Conservation (phyloP, 1,140 invertebrate genomes). For the Asobara japonica region DNA sequence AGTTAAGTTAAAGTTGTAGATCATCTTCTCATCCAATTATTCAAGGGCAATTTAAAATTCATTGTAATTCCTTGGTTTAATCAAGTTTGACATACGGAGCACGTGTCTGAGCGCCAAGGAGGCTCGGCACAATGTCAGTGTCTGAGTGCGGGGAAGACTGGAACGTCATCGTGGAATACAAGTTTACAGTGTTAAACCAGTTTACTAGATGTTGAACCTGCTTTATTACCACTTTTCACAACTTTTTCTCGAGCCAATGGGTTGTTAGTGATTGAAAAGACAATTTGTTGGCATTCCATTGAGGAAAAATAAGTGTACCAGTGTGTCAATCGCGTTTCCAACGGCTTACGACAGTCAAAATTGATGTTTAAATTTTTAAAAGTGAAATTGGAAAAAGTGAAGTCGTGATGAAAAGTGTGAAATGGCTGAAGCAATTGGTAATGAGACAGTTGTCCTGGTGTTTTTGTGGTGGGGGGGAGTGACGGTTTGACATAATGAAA, state of each 20-base stretch:
- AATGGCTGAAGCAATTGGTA: too few relatives aligned
- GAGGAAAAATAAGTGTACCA: conserved; percentile 12
- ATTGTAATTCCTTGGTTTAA: background rate
- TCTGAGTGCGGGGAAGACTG: background rate
- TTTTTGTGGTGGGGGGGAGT: background rate
- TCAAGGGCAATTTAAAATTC: background rate
- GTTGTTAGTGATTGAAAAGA: background rate
- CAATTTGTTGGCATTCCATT: background rate
- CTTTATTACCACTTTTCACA: background rate
- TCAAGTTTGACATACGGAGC: background rate
- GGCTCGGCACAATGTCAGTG: background rate
- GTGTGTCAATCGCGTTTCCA: background rate
- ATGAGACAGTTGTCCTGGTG: background rate
- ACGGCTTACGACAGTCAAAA: background rate
- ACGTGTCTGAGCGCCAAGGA: background rate
- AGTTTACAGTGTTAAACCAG: background rate
- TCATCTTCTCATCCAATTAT: background rate
- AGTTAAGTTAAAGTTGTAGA: background rate
- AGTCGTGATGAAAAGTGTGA: background rate
- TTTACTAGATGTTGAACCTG: background rate
- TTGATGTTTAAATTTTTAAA: background rate
- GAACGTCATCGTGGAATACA: background rate
- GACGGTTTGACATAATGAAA: background rate
- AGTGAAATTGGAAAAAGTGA: conserved; percentile 10
- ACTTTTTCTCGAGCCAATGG: background rate